Base-by-base conservation (phyloP, 2,797 vertebrate species). In the Lemur catta region DNA sequence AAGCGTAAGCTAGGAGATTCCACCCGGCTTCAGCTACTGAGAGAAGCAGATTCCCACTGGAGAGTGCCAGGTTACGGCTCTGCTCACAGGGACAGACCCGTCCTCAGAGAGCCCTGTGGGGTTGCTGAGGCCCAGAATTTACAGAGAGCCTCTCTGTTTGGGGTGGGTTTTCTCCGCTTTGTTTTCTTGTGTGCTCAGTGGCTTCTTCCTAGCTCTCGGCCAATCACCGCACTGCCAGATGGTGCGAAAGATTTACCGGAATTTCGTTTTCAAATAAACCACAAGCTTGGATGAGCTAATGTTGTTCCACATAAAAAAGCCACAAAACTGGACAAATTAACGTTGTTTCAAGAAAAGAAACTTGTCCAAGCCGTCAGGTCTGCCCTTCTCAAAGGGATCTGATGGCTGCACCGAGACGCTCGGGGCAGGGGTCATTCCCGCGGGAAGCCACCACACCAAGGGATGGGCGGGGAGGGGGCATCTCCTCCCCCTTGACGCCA, bases 191-290 rank as follows among this genome's bases (percentile, higher is more conserved):
- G 98, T 98, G 94, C 93, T 97, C 96, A 61, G 97, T 30, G 97
- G 98, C 95, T 97, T 94, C 48, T 79, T 90, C 90, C 96, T 91
- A 91, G 87, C 96, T 84, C 30, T 6, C 1, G 10, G 96, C 98
- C 48, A 55, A 96, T 59, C 97, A 93, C 97, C 92, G 43, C 50
- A 24, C 79, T 98, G 98, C 98, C 98, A 99, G 98, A 98, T 98
- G 98, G 98, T 98, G 97, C 95, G 93, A 98, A 98, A 98, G 86
- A 97, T 93, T 98, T 98, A 98, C 98, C 95, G 98, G 98, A 99
- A 99, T 98, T 98, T 98, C 97, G 57, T 98, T 98, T 98, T 98
- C 98, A 98, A 98, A 98, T 98, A 98, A 98, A 98, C 98, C 98
- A 98, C 98, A 98, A 96, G 79, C 97, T 98, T 98, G 98, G 98